phyloP scores from a whole-genome alignment of 2,888 invertebrate genomes.

The Callyntrura sp. region DNA sequence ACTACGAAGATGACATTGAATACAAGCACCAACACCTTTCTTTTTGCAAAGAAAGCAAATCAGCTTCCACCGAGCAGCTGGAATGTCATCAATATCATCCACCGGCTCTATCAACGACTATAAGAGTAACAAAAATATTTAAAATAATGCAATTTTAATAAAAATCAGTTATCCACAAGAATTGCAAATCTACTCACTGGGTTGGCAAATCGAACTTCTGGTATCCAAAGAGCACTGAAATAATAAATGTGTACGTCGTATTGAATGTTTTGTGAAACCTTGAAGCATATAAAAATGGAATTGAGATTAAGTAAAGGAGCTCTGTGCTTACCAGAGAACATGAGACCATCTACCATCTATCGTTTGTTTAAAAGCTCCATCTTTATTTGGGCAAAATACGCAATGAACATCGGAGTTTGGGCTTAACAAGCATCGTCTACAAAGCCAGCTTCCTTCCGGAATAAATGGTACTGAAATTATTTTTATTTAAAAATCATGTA shows the following conservation, averaged over 20 bases:
- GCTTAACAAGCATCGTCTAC: slow-evolving; percentile 27
- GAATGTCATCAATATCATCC: slow-evolving; percentile 62
- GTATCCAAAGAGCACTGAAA: slow-evolving; percentile 61
- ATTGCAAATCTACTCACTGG: slow-evolving; percentile 48
- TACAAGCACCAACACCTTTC: slow-evolving; percentile 68
- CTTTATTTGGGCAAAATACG: slow-evolving; percentile 58
- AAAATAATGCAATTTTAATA: no score
- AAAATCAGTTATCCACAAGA: no score
- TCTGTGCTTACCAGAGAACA: slow-evolving; percentile 66
- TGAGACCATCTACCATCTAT: slow-evolving; percentile 66
- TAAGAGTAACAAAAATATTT: background rate
- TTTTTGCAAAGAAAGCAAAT: slow-evolving; percentile 59
- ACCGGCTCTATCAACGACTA: slow-evolving; percentile 57
- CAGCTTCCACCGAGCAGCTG: slow-evolving; percentile 50
- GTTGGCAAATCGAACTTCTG: slow-evolving; percentile 66
- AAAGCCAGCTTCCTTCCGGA: slow-evolving; percentile 60
- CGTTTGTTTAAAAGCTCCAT: slow-evolving; percentile 65
- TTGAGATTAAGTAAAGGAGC: no score
- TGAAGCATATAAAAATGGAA: background rate
- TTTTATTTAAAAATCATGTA: background rate
- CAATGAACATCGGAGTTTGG: slow-evolving; percentile 46
- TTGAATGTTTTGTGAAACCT: background rate
- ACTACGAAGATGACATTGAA: slow-evolving; percentile 50
- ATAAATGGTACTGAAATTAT: slow-evolving; percentile 49
- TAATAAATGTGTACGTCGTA: background rate